Percentiles rank a stretch among this genome's conserved stretches.
These are phyloP conservation scores for Typhlichthys eigenmanni DNA, from an alignment of 2,797 vertebrate species.

Conservation along the genomic window DNA sequence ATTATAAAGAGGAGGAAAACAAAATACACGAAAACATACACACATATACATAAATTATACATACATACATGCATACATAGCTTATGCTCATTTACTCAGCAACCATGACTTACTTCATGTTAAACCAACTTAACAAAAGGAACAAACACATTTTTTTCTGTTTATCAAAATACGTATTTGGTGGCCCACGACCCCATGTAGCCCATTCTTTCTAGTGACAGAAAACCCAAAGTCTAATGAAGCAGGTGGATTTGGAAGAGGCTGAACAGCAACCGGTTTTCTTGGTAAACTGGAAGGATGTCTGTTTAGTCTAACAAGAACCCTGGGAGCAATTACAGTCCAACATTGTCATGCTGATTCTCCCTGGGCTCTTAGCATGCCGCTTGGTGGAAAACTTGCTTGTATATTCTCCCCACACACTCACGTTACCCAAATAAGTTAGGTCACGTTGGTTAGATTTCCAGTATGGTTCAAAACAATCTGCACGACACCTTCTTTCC, in stretches of 20 bases:
- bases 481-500: neutral
- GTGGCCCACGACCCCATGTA: constrained; percentile 9
- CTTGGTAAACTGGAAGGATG: constrained; percentile 7
- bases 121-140: too few relatives aligned
- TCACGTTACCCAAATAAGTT: neutral
- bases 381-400: neutral
- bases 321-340: constrained; percentile 53
- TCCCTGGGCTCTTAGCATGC: constrained; percentile 4
- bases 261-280: constrained; percentile 12
- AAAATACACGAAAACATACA: too few relatives aligned
- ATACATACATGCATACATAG: too few relatives aligned
- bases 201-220: neutral
- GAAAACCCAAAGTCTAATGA: neutral
- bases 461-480: neutral
- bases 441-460: too few relatives aligned
- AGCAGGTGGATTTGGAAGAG: constrained; percentile 5
- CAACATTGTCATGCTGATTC: constrained; percentile 25
- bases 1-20: too few relatives aligned
- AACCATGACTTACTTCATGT: too few relatives aligned
- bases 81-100: too few relatives aligned
- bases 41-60: too few relatives aligned
- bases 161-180: neutral
- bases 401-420: constrained; percentile 8
- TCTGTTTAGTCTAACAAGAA: constrained; percentile 50
- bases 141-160: too few relatives aligned